Evolutionary conservation across 2,888 invertebrate genomes (phyloP).

Genomic region (Sesamia inferens): DNA sequence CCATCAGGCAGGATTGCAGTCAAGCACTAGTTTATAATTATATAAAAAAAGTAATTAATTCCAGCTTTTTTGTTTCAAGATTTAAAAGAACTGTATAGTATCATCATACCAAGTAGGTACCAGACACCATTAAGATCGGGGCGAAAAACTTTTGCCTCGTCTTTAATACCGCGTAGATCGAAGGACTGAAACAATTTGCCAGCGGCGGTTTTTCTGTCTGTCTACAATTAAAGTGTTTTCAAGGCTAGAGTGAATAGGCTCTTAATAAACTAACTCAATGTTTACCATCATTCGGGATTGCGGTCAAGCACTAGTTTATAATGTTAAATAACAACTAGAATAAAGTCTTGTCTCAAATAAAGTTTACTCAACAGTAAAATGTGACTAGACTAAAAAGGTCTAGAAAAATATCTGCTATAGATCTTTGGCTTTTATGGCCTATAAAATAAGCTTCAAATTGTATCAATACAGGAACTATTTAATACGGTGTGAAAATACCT

Average conservation of each 20-base stretch:
- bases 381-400: not conserved
- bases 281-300: no score
- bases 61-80: not conserved
- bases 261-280: no score
- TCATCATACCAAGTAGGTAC: not conserved
- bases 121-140: no score
- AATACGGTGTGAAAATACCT: conserved; percentile 24
- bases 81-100: not conserved
- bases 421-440: conserved; percentile 4
- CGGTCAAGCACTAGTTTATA: no score
- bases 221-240: no score
- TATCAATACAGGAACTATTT: conserved; percentile 14
- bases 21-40: no score
- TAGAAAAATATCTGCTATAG: not conserved
- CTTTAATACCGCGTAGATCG: no score
- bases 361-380: not conserved
- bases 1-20: no score
- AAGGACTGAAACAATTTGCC: no score
- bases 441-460: conserved; percentile 14
- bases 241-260: no score
- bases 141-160: no score
- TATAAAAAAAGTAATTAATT: not conserved
- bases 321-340: not conserved
- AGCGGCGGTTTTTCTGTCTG: no score
- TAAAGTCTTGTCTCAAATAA: not conserved